Percentiles rank a stretch among this genome's conserved stretches.
These are phyloP conservation scores for Drosophila arawakana DNA, from an alignment of 1,140 invertebrate species.

Conservation along the genomic window DNA sequence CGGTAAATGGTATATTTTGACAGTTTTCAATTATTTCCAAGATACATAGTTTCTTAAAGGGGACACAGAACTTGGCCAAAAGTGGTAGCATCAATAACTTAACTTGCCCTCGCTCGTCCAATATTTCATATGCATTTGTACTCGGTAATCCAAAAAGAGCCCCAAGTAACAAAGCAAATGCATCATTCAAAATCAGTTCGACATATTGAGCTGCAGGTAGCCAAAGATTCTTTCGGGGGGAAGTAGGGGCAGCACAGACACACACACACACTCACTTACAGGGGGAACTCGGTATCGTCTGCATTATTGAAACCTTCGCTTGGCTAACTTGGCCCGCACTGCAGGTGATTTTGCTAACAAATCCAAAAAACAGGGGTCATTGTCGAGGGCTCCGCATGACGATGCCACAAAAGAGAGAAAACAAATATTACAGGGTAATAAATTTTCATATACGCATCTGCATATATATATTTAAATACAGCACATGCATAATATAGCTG, in stretches of 20 bases:
- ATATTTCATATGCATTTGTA: slow-evolving; percentile 56
- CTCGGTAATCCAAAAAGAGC: slow-evolving; percentile 39
- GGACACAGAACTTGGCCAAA: background rate
- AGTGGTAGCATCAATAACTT: slow-evolving; percentile 61
- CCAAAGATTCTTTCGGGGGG: background rate
- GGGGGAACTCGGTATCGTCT: slow-evolving; percentile 31
- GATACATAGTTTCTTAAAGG: background rate
- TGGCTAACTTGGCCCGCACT: slow-evolving; percentile 49
- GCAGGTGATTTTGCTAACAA: slow-evolving; percentile 78
- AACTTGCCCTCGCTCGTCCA: slow-evolving; percentile 34
- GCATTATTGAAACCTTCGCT: slow-evolving; percentile 64
- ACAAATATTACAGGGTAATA: slow-evolving; percentile 55
- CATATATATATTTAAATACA: slow-evolving; percentile 3
- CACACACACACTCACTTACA: background rate
- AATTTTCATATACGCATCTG: slow-evolving; percentile 55
- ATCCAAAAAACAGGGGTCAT: slow-evolving; percentile 60
- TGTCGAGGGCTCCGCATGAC: slow-evolving; percentile 29
- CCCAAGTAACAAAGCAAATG: slow-evolving; percentile 57
- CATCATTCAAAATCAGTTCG: slow-evolving; percentile 68
- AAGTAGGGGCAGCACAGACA: background rate
- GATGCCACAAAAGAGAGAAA: slow-evolving; percentile 30
- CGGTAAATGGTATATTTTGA: slow-evolving; percentile 31
- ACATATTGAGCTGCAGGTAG: slow-evolving; percentile 61
- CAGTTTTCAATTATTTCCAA: slow-evolving; percentile 31
- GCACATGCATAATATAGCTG: slow-evolving; percentile 27